A percentile compares a stretch with the other conserved stretches of the same genome.
phyloP scores from a whole-genome alignment of 2,888 invertebrate genomes.

The Trimorus sp. region DNA sequence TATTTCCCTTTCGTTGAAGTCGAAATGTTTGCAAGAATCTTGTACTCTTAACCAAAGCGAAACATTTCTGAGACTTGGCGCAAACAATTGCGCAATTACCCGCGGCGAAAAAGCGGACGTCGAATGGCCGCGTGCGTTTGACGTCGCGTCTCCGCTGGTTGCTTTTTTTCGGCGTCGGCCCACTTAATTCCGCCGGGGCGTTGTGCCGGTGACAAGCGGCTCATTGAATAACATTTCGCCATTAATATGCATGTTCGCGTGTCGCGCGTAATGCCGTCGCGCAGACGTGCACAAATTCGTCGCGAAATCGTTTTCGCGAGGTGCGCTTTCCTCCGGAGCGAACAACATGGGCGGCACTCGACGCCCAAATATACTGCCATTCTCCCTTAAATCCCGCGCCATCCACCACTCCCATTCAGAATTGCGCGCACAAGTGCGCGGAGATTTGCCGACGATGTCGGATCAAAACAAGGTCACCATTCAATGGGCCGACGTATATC shows the following conservation, averaged over 20 bases:
- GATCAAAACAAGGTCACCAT: constrained; percentile 75
- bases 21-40: no score
- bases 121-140: constrained; percentile 8
- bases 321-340: constrained; percentile 67
- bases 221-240: constrained; percentile 51
- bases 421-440: constrained; percentile 62
- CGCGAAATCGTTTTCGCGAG: constrained; percentile 75
- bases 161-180: not conserved
- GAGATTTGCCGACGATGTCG: constrained; percentile 61
- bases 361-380: constrained; percentile 76
- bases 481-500: constrained; percentile 66
- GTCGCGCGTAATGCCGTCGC: constrained; percentile 44
- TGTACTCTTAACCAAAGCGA: not conserved
- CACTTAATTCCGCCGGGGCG: not conserved
- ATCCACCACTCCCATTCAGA: constrained; percentile 67
- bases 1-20: no score
- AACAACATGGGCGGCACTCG: constrained; percentile 79
- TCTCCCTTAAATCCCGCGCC: constrained; percentile 74
- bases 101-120: constrained; percentile 4
- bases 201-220: not conserved
- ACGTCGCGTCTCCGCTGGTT: not conserved
- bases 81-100: constrained; percentile 23
- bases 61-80: not conserved
- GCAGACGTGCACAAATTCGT: constrained; percentile 63
- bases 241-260: constrained; percentile 53